Conservation (phyloP, 2,888 invertebrate species). For the Ornithoptera alexandrae region DNA sequence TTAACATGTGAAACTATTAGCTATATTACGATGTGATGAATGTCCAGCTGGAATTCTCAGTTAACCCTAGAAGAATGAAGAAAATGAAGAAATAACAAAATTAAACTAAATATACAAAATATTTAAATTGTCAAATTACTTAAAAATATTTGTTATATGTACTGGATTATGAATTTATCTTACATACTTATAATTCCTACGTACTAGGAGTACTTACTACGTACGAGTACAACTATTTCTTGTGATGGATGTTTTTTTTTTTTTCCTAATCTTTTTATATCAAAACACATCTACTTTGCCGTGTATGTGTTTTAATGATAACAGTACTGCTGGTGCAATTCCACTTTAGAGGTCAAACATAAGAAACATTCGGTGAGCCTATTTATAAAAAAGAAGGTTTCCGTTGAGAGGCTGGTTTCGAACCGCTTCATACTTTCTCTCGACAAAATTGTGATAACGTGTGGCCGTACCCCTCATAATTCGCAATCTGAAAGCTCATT, state of each 20-base stretch:
- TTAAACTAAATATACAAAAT: too few relatives aligned
- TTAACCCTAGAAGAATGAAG: too few relatives aligned
- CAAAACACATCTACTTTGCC: background rate
- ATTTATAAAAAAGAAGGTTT: constrained; percentile 28
- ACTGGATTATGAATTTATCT: too few relatives aligned
- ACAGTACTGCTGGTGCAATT: background rate
- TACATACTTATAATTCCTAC: too few relatives aligned
- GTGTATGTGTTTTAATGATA: background rate
- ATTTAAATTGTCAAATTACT: too few relatives aligned
- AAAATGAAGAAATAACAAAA: too few relatives aligned
- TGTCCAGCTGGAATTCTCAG: too few relatives aligned
- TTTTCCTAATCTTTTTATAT: background rate
- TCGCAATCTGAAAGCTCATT: constrained; percentile 58
- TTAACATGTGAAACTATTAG: background rate
- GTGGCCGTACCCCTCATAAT: constrained; percentile 67
- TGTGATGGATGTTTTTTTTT: background rate
- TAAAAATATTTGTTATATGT: too few relatives aligned
- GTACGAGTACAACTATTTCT: too few relatives aligned
- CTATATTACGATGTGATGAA: too few relatives aligned
- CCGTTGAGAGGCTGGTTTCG: constrained; percentile 44
- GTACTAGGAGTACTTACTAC: too few relatives aligned
- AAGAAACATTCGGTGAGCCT: constrained; percentile 6
- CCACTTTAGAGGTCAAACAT: background rate
- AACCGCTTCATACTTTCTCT: constrained; percentile 60
- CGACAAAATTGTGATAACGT: constrained; percentile 66